A percentile compares a stretch with the other conserved stretches of the same genome.
These are phyloP conservation scores for Epirrhoe alternata DNA, from an alignment of 2,888 invertebrate genomes.

Conservation along the genomic window DNA sequence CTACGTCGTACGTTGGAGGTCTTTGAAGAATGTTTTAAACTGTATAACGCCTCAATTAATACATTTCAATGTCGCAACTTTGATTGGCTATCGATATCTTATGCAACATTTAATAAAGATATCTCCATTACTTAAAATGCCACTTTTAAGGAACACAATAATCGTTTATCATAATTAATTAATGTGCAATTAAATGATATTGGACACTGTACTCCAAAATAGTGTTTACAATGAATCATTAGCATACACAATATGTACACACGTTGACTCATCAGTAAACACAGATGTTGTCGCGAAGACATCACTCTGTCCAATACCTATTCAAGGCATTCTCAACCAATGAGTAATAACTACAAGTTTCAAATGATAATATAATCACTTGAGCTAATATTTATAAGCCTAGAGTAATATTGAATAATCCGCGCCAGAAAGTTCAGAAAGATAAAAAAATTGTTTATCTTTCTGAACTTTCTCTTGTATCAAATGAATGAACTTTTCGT, in stretches of 20 bases:
- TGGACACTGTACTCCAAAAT: conserved; percentile 4
- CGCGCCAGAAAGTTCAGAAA: neutral
- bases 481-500: no score
- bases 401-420: neutral
- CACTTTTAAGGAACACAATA: conserved; percentile 29
- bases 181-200: conserved; percentile 28
- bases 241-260: conserved; percentile 41
- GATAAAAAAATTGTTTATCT: neutral
- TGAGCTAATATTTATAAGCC: conserved; percentile 51
- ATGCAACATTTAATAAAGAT: conserved; percentile 21
- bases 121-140: conserved; percentile 19
- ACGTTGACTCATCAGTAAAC: conserved; percentile 59
- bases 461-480: no score
- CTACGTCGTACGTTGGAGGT: neutral
- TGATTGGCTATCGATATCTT: conserved; percentile 9
- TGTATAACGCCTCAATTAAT: conserved; percentile 11
- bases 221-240: conserved; percentile 63
- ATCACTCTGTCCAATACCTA: conserved; percentile 51
- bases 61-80: conserved; percentile 7
- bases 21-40: conserved; percentile 1
- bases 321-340: conserved; percentile 51
- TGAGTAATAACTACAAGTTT: conserved; percentile 52
- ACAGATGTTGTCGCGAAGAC: conserved; percentile 29
- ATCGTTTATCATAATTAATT: conserved; percentile 53
- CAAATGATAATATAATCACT: conserved; percentile 47